Evolutionary conservation across 2,113 vertebrate genomes (phyloP), one percentile per base, ranked within the genome.

Genomic region (Sinocyclocheilus anophthalmus): DNA sequence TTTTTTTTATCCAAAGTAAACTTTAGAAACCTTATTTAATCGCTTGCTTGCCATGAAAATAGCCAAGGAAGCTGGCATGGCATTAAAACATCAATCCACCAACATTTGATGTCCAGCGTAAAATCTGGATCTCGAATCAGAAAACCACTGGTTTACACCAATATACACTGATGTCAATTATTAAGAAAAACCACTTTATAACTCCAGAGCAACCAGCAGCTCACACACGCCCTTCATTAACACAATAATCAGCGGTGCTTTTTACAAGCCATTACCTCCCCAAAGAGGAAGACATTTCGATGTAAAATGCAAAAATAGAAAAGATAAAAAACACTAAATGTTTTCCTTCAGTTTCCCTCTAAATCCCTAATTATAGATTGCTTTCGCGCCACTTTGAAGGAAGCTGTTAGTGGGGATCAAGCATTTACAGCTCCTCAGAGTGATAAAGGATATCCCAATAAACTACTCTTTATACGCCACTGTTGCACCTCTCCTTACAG

Each of bases 361-460:
- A 85, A 90, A 93, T 94, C 93, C 92, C 90, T 95, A 95, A 95
- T 95, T 95, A 95, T 91, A 95, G 91, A 93, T 94, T 88, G 90
- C 89, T 90, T 88, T 90, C 83, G 85, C 86, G 86, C 75, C 76
- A 83, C 87, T 95, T 95, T 95, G 94, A 95, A 93, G 93, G 87
- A 87, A 92, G 88, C 91, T 91, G 92, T 94, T 93, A 94, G 94
- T 91, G 92, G 88, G 94, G 90, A 90, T 85, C 92, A 89, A 93
- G 90, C 86, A 90, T 89, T 90, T 90, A 89, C 88, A 88, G 86
- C 88, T 92, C 89, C 87, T 82, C 91, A 91, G 92, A 92, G 89
- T 59, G 76, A 81, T 55, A 83, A 84, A 85, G 90, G 90, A 86
- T 76, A 89, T 89, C 88, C 76, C 53, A 70, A 84, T 55, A 69